Evolutionary conservation across 2,888 invertebrate genomes (phyloP), one percentile per base, ranked within the genome.

Genomic region (Acrobasis repandana): DNA sequence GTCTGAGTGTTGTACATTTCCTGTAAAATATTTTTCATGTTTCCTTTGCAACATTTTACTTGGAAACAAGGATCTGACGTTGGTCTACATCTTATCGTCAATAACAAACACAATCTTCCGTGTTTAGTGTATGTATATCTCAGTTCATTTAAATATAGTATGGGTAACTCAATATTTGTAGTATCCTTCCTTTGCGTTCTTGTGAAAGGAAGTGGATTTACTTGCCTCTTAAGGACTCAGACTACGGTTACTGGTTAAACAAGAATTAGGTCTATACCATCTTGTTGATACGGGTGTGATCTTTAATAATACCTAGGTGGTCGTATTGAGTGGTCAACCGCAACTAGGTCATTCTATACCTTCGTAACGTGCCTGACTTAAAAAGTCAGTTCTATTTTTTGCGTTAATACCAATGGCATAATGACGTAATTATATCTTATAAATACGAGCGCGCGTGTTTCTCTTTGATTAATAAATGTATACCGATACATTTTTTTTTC

Each of bases 161-260:
- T 54, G 20, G 52, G 59, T 63, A 75, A 66, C 74, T 75, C 75
- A 88, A 88, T 86, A 88, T 86, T 84, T 77, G 80, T 76, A 70
- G 63, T 68, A 77, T 81, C 88, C 83, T 81, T 89, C 86, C 87
- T 77, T 64, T 73, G 63, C 64, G 43, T 43, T 73, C 74, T 71
- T 70, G 64, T 66, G 56, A 67, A 70, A 79, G 87, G 88, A 89
- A 84, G 79, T 84, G 73, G 70, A 60, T 79, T 83, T 82, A 83
- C 78, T 81, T 80, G 58, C 50, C 59, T 63, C 52, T 58, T 59
- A 61, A 68, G 67, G 67, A 66, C 62, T 61, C 51, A 43, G 62
- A 65, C 58, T 50, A 58, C 5, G 38, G 52, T 34, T 20, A 18
- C 36, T 34, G 20, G n/a, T 38, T 59, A 61, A 52, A 60, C 11